Evolutionary conservation across 2,113 vertebrate genomes (phyloP).

Genomic region (Cyprinodon variegatus): DNA sequence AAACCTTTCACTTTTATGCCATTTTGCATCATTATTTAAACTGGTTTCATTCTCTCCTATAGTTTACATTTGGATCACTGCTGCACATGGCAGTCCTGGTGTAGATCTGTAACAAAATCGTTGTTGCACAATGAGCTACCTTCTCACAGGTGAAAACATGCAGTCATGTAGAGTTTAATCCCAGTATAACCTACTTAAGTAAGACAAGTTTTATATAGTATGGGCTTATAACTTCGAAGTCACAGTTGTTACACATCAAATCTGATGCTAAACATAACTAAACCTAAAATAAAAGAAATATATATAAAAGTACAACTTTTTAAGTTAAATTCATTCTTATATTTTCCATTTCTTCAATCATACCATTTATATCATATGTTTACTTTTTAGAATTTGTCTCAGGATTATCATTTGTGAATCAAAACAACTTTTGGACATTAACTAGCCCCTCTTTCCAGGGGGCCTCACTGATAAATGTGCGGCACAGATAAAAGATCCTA

Average conservation of each 20-base stretch:
- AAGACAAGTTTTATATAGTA: background rate
- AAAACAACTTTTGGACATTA: background rate
- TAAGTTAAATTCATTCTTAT: background rate
- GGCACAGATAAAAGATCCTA: too few species aligned
- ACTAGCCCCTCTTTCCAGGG: background rate
- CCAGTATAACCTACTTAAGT: background rate
- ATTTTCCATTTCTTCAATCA: background rate
- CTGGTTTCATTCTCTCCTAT: too few species aligned
- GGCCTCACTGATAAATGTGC: background rate
- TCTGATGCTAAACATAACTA: background rate
- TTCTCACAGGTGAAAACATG: background rate
- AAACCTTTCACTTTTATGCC: too few species aligned
- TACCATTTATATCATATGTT: background rate
- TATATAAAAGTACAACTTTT: background rate
- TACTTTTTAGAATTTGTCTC: background rate
- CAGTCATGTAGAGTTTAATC: background rate
- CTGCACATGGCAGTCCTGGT: background rate
- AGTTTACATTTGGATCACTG: too few species aligned
- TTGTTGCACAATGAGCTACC: background rate
- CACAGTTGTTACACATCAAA: too few species aligned
- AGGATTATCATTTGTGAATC: background rate
- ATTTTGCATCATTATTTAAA: too few species aligned
- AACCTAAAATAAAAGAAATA: background rate
- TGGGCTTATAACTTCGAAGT: background rate
- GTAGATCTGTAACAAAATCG: background rate